Evolutionary conservation across 2,797 vertebrate species (phyloP).

Genomic region (Miopithecus talapoin): DNA sequence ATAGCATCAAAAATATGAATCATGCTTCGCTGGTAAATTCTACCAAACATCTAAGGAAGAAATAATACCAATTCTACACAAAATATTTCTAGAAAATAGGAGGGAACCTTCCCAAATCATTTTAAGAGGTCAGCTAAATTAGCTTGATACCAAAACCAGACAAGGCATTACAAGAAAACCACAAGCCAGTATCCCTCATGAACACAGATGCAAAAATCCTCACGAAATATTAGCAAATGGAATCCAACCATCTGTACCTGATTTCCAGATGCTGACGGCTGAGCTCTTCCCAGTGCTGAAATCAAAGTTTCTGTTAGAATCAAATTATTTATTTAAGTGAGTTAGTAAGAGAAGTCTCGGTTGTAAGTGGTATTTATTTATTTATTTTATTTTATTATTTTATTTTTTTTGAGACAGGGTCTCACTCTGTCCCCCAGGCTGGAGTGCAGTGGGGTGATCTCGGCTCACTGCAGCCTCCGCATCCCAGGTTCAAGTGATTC

Average conservation of each 20-base stretch:
- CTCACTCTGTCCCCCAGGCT: too few relatives aligned
- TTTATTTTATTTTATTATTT: too few relatives aligned
- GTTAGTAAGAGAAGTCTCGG: background rate
- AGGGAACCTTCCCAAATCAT: background rate
- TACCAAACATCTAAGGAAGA: slow-evolving; percentile 16
- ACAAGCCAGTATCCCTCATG: background rate
- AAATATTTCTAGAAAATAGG: background rate
- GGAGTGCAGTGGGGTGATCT: too few relatives aligned
- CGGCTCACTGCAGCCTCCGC: too few relatives aligned
- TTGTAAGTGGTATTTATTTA: background rate
- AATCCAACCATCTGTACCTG: background rate
- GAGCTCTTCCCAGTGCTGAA: background rate
- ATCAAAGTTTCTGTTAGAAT: background rate
- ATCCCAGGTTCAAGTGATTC: too few relatives aligned
- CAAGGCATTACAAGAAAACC: background rate
- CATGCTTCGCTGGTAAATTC: slow-evolving; percentile 32
- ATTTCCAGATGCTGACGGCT: background rate
- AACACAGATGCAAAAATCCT: background rate
- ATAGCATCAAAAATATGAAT: slow-evolving; percentile 45
- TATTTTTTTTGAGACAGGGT: too few relatives aligned
- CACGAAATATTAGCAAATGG: background rate
- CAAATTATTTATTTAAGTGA: background rate
- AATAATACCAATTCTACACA: background rate
- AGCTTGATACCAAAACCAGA: background rate
- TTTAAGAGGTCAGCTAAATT: background rate